Evolutionary conservation across 2,113 vertebrate genomes (phyloP).

Genomic region (Tupaia chinensis): DNA sequence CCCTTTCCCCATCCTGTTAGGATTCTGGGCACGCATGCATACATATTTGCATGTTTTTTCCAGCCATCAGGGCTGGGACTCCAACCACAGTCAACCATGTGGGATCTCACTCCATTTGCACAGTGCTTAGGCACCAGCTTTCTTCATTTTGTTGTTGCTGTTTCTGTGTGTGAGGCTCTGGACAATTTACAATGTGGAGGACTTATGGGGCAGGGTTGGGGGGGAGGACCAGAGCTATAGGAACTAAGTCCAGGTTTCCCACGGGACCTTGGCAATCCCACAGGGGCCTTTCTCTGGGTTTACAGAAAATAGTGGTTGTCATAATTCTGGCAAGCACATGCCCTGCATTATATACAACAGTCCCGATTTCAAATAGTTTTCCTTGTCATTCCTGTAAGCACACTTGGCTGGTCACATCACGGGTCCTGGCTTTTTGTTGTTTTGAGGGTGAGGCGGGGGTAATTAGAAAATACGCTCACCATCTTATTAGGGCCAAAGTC

Average conservation of each 20-base stretch:
- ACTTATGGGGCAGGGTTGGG: neutral
- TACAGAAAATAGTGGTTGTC: slow-evolving; percentile 33
- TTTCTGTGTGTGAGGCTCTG: neutral
- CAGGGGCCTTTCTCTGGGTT: neutral
- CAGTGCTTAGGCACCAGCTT: too few relatives aligned
- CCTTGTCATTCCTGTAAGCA: neutral
- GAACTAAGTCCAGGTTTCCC: slow-evolving; percentile 1
- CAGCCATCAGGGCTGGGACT: too few relatives aligned
- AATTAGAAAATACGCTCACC: neutral
- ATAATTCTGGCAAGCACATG: slow-evolving; percentile 59
- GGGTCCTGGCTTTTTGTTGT: neutral
- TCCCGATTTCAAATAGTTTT: slow-evolving; percentile 7
- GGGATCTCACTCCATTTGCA: too few relatives aligned
- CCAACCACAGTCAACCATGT: too few relatives aligned
- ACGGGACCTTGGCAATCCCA: neutral
- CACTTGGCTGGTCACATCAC: neutral
- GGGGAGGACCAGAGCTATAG: neutral
- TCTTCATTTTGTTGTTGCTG: neutral
- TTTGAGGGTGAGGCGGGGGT: neutral
- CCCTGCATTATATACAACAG: slow-evolving; percentile 48
- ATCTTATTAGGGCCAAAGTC: neutral
- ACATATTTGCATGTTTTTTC: too few relatives aligned
- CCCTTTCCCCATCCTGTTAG: too few relatives aligned
- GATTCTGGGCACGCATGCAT: too few relatives aligned
- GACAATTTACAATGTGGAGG: neutral